Base-by-base conservation (phyloP, 2,113 vertebrate genomes). In the Corvus moneduloides region DNA sequence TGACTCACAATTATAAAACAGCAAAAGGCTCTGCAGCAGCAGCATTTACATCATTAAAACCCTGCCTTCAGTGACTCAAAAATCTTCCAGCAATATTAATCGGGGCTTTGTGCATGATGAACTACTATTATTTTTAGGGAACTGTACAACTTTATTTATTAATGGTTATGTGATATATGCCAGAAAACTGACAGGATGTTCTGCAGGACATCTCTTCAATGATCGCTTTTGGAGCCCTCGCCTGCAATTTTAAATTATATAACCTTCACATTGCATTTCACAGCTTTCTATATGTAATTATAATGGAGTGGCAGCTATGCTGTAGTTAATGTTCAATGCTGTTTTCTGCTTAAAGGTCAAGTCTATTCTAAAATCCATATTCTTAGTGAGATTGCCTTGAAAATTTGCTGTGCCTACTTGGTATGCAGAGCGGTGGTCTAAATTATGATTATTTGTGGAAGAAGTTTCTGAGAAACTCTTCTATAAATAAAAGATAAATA, bases 281-380 rank as follows among this genome's bases (percentile, higher is more conserved):
- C 73, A 87, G 86, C 84, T 92, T 92, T 69, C 93, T 73, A 52
- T 78, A 89, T 76, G 68, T 89, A 92, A 93, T 93, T 92, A 84
- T 58, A 93, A 88, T 4, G 17, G 93, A 94, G 62, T 66, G 88
- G 85, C 83, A 94, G 93, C 92, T 94, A 81, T 79, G 80, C 93
- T 92, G 85, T 30, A 89, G 85, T 87, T 96, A 96, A 90, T 81
- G 88, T 43, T 90, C 76, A 93, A 94, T 61, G 73, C 16, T 94
- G 85, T 81, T 94, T 96, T 94, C 93, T 93, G 69, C 82, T 96
- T 95, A 96, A 97, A 97, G 96, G 93, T 96, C 96, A 96, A 88
- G 68, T 61, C 86, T 96, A 84, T 84, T 95, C 92, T 87, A 96
- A 96, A 96, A 92, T 92, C 73, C 69, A 96, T 86, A 93, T 82